These are phyloP conservation scores for Liopterus haemorrhoidalis DNA, from an alignment of 2,888 invertebrate genomes.

Conservation along the genomic window DNA sequence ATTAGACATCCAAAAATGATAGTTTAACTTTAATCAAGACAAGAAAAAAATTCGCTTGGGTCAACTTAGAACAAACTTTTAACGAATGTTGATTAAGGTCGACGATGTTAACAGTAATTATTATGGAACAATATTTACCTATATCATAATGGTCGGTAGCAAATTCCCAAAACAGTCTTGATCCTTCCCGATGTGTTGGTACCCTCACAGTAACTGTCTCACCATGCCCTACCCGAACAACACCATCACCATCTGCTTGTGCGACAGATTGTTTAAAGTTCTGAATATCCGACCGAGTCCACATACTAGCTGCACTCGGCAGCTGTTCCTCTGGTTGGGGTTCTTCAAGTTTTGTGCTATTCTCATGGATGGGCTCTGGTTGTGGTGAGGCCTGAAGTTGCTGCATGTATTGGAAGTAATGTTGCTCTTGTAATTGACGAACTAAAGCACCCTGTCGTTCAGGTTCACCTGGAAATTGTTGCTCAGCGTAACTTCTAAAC, in stretches of 20 bases:
- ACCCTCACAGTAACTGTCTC: constrained; percentile 96
- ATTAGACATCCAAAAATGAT: not conserved
- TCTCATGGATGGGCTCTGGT: constrained; percentile 29
- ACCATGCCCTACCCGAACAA: constrained; percentile 90
- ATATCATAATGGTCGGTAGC: constrained; percentile 98
- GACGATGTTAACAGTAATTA: no score
- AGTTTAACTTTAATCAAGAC: not conserved
- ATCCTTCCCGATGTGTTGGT: constrained; percentile 91
- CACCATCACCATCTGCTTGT: constrained; percentile 74
- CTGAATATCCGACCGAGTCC: constrained; percentile 83
- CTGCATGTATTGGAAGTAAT: constrained; percentile 98
- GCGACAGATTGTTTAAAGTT: constrained; percentile 86
- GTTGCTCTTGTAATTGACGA: constrained; percentile 93
- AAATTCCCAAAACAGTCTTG: constrained; percentile 97
- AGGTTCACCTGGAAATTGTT: constrained; percentile 80
- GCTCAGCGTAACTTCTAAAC: constrained; percentile 85
- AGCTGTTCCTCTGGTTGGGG: constrained; percentile 34
- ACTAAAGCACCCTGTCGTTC: constrained; percentile 92
- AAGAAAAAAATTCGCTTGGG: constrained; percentile 10
- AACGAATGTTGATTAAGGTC: no score
- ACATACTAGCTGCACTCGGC: constrained; percentile 80
- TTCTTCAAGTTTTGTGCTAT: constrained; percentile 35
- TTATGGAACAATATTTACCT: no score
- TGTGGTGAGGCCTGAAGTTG: constrained; percentile 60
- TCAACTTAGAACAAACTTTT: no score